Evolutionary conservation across 1,140 invertebrate species (phyloP).

Genomic region (Drosophila nasuta): DNA sequence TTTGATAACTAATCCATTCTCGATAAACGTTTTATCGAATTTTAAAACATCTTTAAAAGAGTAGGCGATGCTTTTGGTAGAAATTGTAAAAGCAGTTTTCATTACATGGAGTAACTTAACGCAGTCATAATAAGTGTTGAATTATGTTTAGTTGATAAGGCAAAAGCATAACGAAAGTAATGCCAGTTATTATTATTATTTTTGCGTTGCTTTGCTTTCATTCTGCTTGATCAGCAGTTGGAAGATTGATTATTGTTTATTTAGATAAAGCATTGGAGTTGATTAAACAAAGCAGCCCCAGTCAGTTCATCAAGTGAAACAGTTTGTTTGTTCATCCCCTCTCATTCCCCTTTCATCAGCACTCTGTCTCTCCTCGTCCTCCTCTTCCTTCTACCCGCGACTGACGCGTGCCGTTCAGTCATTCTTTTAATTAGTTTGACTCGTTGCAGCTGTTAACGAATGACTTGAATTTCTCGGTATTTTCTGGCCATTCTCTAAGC

Average conservation of each 20-base stretch:
- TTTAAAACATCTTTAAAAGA: no score
- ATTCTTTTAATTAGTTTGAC: constrained; percentile 50
- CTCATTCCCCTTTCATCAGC: not conserved
- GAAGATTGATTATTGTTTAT: constrained; percentile 43
- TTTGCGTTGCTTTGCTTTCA: not conserved
- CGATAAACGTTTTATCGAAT: not conserved
- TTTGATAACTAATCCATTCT: not conserved
- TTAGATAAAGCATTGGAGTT: constrained; percentile 33
- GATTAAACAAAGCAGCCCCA: constrained; percentile 29
- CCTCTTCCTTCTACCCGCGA: not conserved
- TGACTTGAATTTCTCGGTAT: constrained; percentile 36
- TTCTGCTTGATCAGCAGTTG: constrained; percentile 20
- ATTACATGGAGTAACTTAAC: no score
- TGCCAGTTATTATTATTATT: not conserved
- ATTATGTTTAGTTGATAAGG: no score
- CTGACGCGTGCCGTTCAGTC: constrained; percentile 35
- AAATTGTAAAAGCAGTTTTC: no score
- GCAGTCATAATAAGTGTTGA: no score
- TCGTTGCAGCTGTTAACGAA: constrained; percentile 42
- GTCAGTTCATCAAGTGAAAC: constrained; percentile 29
- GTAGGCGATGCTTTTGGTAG: no score
- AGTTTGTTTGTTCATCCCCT: not conserved
- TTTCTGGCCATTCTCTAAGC: not conserved
- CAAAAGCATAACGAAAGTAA: not conserved
- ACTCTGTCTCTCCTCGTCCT: not conserved